phyloP scores from a whole-genome alignment of 92 coral and sea anemone species.

The Palythoa grandiflora region DNA sequence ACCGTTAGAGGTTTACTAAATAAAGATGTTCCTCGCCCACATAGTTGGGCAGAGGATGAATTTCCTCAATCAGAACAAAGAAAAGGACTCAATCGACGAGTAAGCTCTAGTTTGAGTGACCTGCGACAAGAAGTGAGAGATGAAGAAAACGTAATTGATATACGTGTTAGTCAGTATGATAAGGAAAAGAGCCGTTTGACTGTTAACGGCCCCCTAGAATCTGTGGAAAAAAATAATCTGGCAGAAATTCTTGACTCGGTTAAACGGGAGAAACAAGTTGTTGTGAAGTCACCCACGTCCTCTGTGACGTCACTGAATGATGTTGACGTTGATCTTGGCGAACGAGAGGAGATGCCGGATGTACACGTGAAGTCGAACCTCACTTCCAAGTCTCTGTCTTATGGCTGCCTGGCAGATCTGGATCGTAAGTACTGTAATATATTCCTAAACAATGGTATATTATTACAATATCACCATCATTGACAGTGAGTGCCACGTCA shows the following conservation, averaged over 20 bases:
- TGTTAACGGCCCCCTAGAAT: slow-evolving; percentile 26
- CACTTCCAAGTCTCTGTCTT: slow-evolving; percentile 86
- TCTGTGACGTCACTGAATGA: slow-evolving; percentile 66
- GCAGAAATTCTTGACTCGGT: slow-evolving; percentile 88
- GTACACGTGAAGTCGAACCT: slow-evolving; percentile 61
- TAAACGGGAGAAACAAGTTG: slow-evolving; percentile 57
- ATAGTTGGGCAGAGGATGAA: slow-evolving; percentile 74
- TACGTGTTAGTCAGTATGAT: slow-evolving; percentile 21
- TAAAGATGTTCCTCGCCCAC: slow-evolving; percentile 65
- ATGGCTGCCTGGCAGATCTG: slow-evolving; percentile 82
- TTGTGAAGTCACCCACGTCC: slow-evolving; percentile 43
- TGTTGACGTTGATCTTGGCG: slow-evolving; percentile 67
- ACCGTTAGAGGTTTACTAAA: slow-evolving; percentile 24
- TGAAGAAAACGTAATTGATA: slow-evolving; percentile 41
- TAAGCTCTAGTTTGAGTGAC: slow-evolving; percentile 87
- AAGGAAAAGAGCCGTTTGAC: slow-evolving; percentile 37
- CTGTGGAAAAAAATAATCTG: slow-evolving; percentile 76
- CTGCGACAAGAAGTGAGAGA: slow-evolving; percentile 47
- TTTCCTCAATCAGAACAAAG: slow-evolving; percentile 34
- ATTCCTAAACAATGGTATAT: not conserved
- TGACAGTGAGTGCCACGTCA: not conserved
- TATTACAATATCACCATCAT: not conserved
- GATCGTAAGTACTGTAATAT: slow-evolving; percentile 63
- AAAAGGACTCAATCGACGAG: slow-evolving; percentile 64
- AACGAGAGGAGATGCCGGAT: slow-evolving; percentile 43